phyloP scores from a whole-genome alignment of 1,140 invertebrate genomes.

The Luehdorfia chinensis region DNA sequence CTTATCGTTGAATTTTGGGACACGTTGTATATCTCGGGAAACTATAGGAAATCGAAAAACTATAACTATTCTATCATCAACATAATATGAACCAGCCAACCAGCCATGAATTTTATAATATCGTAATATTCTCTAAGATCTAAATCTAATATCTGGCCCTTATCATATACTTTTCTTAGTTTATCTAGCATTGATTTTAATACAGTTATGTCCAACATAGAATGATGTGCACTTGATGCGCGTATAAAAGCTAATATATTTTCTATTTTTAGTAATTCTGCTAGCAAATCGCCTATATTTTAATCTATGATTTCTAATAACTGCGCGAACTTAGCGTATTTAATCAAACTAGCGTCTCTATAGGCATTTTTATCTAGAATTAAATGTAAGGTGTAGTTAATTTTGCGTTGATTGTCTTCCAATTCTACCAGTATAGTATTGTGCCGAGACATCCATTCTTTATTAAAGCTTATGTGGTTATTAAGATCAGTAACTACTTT shows the following conservation, averaged over 20 bases:
- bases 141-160: constrained; percentile 24
- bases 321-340: too few relatives aligned
- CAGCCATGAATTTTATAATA: constrained; percentile 30
- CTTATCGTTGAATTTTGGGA: too few relatives aligned
- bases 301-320: too few relatives aligned
- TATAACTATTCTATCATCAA: constrained; percentile 25
- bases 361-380: constrained; percentile 24
- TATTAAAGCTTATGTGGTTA: constrained; percentile 25
- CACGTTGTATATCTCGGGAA: too few relatives aligned
- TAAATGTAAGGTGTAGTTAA: too few relatives aligned
- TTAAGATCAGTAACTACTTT: constrained; percentile 17
- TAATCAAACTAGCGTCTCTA: too few relatives aligned
- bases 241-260: constrained; percentile 37
- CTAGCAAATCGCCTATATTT: constrained; percentile 30
- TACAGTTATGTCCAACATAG: constrained; percentile 23
- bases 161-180: constrained; percentile 29
- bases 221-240: constrained; percentile 28
- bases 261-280: constrained; percentile 33
- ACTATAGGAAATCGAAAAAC: constrained; percentile 34
- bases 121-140: too few relatives aligned
- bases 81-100: constrained; percentile 27
- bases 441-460: constrained; percentile 24
- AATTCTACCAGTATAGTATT: constrained; percentile 22
- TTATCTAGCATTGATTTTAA: too few relatives aligned
- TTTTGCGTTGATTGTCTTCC: too few relatives aligned